Evolutionary conservation across 2,113 vertebrate species (phyloP), one percentile per base, ranked within the genome.

Genomic region (Microtus richardsoni): DNA sequence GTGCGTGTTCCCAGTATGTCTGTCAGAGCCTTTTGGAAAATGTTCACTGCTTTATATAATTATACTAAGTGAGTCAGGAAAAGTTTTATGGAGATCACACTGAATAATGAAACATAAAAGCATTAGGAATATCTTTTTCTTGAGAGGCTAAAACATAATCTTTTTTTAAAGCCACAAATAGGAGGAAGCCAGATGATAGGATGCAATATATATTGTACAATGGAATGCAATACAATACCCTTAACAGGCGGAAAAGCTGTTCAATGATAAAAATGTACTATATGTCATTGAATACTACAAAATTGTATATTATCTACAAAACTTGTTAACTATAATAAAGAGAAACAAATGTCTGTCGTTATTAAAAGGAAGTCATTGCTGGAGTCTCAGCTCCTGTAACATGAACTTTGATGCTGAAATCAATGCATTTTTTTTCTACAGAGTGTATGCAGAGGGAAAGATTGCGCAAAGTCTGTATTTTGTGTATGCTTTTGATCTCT

Each of bases 391-490:
- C 6, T 10, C 79, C 4, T 75, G 47, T 22, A 64, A 52, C 0
- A 21, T 24, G 52, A 87, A 62, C 71, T 84, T 41, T 49, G 64
- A 89, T 71, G 75, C 2, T 91, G 64, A 86, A 74, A 36, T 19
- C 41, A 77, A 44, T 62, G 33, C 54, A 78, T 36, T 41, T 36
- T 71, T 75, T 87, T n/a, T 49, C 2, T 86, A 2, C n/a, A 7
- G 8, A 68, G 3, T 58, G 4, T 52, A 1, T 44, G 14, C 26
- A 16, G 33, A 28, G 7, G 26, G 58, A 13, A 79, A 58, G 1
- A 1, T 44, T 73, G 1, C 70, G 0, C 24, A 16, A 36, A 4
- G 11, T 33, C 4, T 88, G 13, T 5, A 9, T 54, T 26, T 2
- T 33, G 39, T 58, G 1, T 64, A 16, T 54, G 3, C 30, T 64